phyloP scores from a whole-genome alignment of 2,888 invertebrate species.

The Lepetodrilus schrolli region DNA sequence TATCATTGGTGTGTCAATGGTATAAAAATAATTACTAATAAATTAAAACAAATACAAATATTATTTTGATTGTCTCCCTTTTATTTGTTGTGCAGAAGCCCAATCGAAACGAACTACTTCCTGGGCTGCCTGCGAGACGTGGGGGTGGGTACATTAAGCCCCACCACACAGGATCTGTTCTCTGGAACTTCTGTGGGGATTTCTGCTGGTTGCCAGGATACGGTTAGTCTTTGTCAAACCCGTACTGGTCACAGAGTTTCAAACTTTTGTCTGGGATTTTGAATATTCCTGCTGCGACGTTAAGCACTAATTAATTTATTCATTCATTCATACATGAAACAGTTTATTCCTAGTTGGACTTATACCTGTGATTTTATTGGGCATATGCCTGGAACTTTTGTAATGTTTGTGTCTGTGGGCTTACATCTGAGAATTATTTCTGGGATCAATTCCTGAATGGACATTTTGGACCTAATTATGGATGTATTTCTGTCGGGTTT shows the following conservation, averaged over 20 bases:
- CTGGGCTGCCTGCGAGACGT: conserved; percentile 90
- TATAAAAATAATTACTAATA: no score
- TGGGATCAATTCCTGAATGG: neutral
- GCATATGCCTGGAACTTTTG: no score
- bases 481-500: neutral
- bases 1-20: no score
- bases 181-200: conserved; percentile 60
- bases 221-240: no score
- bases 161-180: conserved; percentile 49
- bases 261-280: no score
- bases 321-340: neutral
- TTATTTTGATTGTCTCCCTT: no score
- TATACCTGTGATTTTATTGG: no score
- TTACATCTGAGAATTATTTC: neutral
- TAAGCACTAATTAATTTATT: neutral
- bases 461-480: neutral
- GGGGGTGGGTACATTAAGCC: conserved; percentile 74
- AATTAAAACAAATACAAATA: no score
- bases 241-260: no score
- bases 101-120: conserved; percentile 77
- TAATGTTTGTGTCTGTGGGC: neutral
- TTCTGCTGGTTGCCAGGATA: conserved; percentile 61
- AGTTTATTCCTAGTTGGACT: neutral
- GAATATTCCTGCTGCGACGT: no score
- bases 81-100: no score